phyloP scores from a whole-genome alignment of 2,797 vertebrate species.

The Smutsia gigantea region DNA sequence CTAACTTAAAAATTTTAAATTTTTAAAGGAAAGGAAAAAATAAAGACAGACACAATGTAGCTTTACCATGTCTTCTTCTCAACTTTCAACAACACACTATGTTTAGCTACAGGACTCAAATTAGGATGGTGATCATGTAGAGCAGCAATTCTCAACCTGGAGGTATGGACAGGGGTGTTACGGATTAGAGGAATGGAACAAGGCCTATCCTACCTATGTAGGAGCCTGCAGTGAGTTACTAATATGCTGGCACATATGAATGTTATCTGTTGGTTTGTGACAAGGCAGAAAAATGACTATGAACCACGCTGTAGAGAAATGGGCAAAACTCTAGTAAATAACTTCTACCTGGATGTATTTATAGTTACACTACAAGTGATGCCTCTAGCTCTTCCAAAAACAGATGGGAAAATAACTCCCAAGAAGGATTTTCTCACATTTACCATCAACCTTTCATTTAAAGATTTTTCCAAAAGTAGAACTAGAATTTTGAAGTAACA shows the following conservation, averaged over 20 bases:
- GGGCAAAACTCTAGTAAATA: slow-evolving; percentile 53
- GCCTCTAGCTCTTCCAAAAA: slow-evolving; percentile 45
- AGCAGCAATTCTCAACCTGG: slow-evolving; percentile 40
- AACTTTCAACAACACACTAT: slow-evolving; percentile 26
- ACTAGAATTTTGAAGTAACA: slow-evolving; percentile 32
- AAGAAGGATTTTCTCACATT: slow-evolving; percentile 53
- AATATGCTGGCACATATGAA: not conserved
- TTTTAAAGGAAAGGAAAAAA: not conserved
- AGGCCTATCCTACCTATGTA: not conserved
- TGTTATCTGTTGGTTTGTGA: slow-evolving; percentile 34
- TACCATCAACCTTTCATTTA: slow-evolving; percentile 53
- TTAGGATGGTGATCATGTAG: not conserved
- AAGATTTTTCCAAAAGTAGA: slow-evolving; percentile 32
- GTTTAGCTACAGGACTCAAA: slow-evolving; percentile 28
- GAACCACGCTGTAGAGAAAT: slow-evolving; percentile 29
- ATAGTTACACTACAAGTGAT: slow-evolving; percentile 38
- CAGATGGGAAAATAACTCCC: not conserved
- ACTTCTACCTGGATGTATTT: slow-evolving; percentile 14
- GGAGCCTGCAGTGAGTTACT: not conserved
- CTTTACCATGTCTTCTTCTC: slow-evolving; percentile 26
- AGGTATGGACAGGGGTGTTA: not conserved
- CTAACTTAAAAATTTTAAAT: not conserved
- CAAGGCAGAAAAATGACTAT: slow-evolving; percentile 50
- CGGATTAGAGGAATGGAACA: not conserved
- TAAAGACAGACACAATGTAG: not conserved